Evolutionary conservation across 2,888 invertebrate species (phyloP).

Genomic region (Drosophila pseudotakahashii): DNA sequence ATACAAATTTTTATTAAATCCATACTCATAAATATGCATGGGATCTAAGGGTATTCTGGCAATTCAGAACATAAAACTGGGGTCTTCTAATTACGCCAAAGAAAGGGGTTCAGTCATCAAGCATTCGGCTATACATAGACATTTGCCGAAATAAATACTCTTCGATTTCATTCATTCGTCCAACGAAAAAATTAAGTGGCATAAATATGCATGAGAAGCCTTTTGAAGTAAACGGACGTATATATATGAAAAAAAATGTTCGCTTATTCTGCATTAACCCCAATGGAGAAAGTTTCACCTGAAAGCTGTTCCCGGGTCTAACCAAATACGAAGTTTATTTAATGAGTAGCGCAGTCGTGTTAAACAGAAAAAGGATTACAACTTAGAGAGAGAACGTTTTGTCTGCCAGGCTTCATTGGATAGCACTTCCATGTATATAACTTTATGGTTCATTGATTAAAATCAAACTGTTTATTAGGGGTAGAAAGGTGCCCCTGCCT

Average conservation of each 20-base stretch:
- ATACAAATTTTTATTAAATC: conserved; percentile 73
- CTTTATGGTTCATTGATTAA: conserved; percentile 80
- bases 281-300: conserved; percentile 50
- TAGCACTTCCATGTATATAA: conserved; percentile 67
- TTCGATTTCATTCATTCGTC: conserved; percentile 32
- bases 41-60: conserved; percentile 3
- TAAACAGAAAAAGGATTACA: conserved; percentile 66
- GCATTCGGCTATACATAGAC: conserved; percentile 33
- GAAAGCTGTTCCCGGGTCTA: conserved; percentile 61
- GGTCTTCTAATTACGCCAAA: conserved; percentile 64
- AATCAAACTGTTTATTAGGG: conserved; percentile 76
- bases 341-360: conserved; percentile 51
- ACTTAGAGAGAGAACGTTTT: conserved; percentile 54
- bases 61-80: conserved; percentile 11
- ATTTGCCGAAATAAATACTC: conserved; percentile 45
- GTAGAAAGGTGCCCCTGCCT: conserved; percentile 36
- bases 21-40: conserved; percentile 81
- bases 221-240: conserved; percentile 26
- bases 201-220: conserved; percentile 80
- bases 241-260: conserved; percentile 27
- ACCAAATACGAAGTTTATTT: conserved; percentile 59
- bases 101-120: conserved; percentile 43
- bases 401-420: conserved; percentile 55
- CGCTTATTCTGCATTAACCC: conserved; percentile 30
- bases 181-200: conserved; percentile 67